phyloP scores from a whole-genome alignment of 2,797 vertebrate species.

The Pseudopleuronectes americanus region DNA sequence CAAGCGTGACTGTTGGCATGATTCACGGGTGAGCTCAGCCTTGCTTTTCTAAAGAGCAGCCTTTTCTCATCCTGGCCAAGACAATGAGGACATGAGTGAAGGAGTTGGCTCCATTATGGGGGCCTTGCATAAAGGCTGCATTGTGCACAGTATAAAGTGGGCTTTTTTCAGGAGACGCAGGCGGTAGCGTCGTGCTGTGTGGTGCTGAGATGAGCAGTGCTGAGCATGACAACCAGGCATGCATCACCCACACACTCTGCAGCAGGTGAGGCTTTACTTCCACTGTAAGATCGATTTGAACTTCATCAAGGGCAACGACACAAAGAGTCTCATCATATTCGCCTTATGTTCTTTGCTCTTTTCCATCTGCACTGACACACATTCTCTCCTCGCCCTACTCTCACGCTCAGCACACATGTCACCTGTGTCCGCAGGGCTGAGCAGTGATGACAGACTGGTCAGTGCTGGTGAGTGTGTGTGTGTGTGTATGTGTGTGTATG shows the following conservation, averaged over 20 bases:
- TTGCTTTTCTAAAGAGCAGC: constrained; percentile 74
- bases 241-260: constrained; percentile 15
- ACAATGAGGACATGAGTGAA: constrained; percentile 80
- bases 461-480: constrained; percentile 2
- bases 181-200: constrained; percentile 45
- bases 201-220: constrained; percentile 36
- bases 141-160: constrained; percentile 51
- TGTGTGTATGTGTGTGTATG: neutral
- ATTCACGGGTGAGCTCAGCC: constrained; percentile 76
- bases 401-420: constrained; percentile 42
- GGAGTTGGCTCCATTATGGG: constrained; percentile 70
- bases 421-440: constrained; percentile 14
- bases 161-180: constrained; percentile 42
- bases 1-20: constrained; percentile 69
- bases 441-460: constrained; percentile 24
- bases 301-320: neutral
- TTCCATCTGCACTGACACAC: constrained; percentile 4
- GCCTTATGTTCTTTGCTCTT: constrained; percentile 8
- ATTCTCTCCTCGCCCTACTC: constrained; percentile 17
- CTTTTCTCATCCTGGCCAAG: constrained; percentile 76
- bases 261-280: constrained; percentile 43
- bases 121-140: constrained; percentile 67
- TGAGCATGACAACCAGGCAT: constrained; percentile 54
- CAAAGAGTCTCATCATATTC: constrained; percentile 13
- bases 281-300: constrained; percentile 17